phyloP scores from a whole-genome alignment of 2,888 invertebrate genomes.

The Cheilosia variabilis region DNA sequence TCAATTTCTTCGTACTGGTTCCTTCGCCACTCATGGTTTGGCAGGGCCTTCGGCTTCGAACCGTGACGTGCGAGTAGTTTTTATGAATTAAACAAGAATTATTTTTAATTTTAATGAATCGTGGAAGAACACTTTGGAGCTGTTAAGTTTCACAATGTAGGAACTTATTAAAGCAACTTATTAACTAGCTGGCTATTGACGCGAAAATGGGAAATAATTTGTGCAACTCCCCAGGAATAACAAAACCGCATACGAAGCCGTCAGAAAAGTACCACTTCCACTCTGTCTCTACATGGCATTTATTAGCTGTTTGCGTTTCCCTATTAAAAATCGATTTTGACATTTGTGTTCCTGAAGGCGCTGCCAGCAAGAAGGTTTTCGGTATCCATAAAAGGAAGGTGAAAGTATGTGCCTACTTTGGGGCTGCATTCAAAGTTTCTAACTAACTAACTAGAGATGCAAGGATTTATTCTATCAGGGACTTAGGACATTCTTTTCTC shows the following conservation, averaged over 20 bases:
- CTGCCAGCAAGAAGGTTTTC: not conserved
- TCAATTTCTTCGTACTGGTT: conserved; percentile 65
- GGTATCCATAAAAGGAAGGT: too few species aligned
- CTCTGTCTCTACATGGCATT: conserved; percentile 1
- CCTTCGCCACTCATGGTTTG: conserved; percentile 61
- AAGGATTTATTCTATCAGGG: too few species aligned
- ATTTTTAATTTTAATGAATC: not conserved
- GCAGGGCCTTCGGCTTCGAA: not conserved
- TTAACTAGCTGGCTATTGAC: not conserved
- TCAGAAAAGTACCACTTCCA: conserved; percentile 34
- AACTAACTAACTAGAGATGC: too few species aligned
- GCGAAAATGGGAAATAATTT: conserved; percentile 1
- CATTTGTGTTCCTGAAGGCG: not conserved
- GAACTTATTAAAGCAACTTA: not conserved
- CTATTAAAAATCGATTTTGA: conserved; percentile 19
- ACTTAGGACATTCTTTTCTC: too few species aligned
- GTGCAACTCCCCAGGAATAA: conserved; percentile 16
- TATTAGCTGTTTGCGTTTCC: conserved; percentile 20
- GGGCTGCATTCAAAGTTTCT: too few species aligned
- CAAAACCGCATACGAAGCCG: conserved; percentile 2
- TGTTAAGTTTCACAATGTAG: not conserved
- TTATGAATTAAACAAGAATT: conserved; percentile 18
- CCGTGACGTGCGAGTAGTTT: not conserved
- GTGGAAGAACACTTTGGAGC: not conserved
- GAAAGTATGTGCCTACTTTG: too few species aligned